A percentile compares a stretch with the other conserved stretches of the same genome.
These are phyloP conservation scores for Limonius californicus DNA, from an alignment of 1,140 invertebrate genomes.

Conservation along the genomic window DNA sequence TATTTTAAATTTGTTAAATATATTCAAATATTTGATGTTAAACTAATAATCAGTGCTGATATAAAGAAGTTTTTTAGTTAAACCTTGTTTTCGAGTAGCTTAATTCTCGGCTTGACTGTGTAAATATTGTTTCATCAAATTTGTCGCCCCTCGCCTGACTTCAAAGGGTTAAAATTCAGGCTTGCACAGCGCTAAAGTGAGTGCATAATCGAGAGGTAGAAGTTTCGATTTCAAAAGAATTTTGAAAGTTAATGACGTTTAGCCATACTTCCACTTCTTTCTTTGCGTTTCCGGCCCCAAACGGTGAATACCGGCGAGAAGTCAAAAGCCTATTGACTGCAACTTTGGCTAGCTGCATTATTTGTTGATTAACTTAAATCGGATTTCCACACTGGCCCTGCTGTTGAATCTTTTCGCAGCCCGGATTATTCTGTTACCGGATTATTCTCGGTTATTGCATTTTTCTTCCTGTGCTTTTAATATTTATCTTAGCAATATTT, in stretches of 20 bases:
- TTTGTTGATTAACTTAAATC: constrained; percentile 1
- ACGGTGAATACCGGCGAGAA: too few species aligned
- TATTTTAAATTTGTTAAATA: too few species aligned
- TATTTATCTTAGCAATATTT: neutral
- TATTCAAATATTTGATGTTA: too few species aligned
- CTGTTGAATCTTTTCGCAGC: neutral
- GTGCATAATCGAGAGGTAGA: neutral
- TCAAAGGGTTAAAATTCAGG: neutral
- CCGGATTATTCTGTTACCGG: neutral
- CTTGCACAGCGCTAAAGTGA: neutral
- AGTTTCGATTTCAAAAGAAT: constrained; percentile 3
- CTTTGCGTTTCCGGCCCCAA: too few species aligned
- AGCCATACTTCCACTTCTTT: too few species aligned
- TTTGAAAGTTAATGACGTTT: neutral
- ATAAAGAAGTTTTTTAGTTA: too few species aligned
- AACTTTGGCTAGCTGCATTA: neutral
- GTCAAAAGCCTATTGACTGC: too few species aligned
- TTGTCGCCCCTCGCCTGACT: neutral
- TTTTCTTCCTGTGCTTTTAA: neutral
- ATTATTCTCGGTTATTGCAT: neutral
- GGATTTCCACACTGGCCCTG: neutral
- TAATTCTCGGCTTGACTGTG: neutral
- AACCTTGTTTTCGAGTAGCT: too few species aligned
- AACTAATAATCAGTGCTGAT: too few species aligned
- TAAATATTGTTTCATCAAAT: constrained; percentile 7